Evolutionary conservation across 2,888 invertebrate species (phyloP).

Genomic region (Spodoptera picta): DNA sequence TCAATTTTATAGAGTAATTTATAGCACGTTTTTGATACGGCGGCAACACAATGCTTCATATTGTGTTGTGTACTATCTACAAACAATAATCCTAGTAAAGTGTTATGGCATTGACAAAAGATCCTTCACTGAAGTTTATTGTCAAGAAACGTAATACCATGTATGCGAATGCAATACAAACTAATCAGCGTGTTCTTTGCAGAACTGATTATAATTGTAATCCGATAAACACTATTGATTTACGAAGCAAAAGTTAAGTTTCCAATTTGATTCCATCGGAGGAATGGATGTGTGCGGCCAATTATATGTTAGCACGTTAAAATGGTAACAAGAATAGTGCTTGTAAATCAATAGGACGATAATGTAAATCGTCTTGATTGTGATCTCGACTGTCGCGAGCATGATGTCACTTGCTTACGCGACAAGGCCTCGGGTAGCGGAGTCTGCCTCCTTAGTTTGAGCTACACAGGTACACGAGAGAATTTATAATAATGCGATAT

Average conservation of each 20-base stretch:
- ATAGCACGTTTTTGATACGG: slow-evolving; percentile 8
- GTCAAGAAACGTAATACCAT: slow-evolving; percentile 23
- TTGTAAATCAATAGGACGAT: slow-evolving; percentile 84
- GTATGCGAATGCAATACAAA: slow-evolving; percentile 27
- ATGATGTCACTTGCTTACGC: slow-evolving; percentile 77
- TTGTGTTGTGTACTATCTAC: background rate
- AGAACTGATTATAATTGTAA: slow-evolving; percentile 39
- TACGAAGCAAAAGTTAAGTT: slow-evolving; percentile 34
- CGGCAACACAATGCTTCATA: background rate
- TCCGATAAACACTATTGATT: slow-evolving; percentile 48
- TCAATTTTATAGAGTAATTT: slow-evolving; percentile 27
- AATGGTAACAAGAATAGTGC: slow-evolving; percentile 69
- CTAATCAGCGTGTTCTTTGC: slow-evolving; percentile 39
- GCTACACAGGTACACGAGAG: slow-evolving; percentile 55
- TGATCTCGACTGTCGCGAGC: slow-evolving; percentile 74
- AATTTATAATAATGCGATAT: slow-evolving; percentile 56
- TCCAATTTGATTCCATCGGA: slow-evolving; percentile 38
- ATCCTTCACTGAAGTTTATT: slow-evolving; percentile 21
- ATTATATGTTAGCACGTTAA: slow-evolving; percentile 76
- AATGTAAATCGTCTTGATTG: slow-evolving; percentile 84
- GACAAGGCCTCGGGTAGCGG: slow-evolving; percentile 61
- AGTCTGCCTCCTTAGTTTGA: slow-evolving; percentile 57
- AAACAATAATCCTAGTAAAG: slow-evolving; percentile 5
- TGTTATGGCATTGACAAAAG: slow-evolving; percentile 7
- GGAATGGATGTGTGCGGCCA: slow-evolving; percentile 70